Evolutionary conservation across 2,797 vertebrate species (phyloP).

Genomic region (Tokudaia tokunoshimensis): DNA sequence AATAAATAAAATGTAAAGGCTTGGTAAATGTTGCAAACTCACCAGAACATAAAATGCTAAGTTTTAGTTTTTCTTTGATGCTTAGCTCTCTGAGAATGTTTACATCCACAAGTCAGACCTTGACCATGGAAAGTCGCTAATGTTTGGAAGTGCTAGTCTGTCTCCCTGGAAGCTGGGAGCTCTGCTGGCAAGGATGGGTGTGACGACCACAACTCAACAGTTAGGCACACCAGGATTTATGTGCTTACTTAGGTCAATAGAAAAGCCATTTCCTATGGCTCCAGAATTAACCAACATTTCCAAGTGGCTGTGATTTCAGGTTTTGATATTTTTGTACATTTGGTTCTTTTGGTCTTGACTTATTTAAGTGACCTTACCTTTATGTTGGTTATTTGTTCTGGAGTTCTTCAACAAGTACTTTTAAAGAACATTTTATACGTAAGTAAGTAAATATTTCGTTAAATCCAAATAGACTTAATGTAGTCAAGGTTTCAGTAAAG

Average conservation of each 20-base stretch:
- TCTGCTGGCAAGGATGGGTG: neutral
- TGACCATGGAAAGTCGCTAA: neutral
- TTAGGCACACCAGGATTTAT: neutral
- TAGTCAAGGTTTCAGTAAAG: neutral
- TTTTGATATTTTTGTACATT: slow-evolving; percentile 2
- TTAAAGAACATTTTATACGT: neutral
- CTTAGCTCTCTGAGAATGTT: neutral
- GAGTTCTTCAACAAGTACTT: neutral
- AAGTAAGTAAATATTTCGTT: neutral
- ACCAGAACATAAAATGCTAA: neutral
- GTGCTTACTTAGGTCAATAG: neutral
- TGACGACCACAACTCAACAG: neutral
- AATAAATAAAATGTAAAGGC: neutral
- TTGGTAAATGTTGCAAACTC: neutral
- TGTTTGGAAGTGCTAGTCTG: neutral
- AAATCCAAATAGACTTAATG: neutral
- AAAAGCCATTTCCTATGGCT: neutral
- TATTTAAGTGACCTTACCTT: neutral
- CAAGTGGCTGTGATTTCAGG: neutral
- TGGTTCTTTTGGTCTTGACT: neutral
- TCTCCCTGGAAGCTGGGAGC: neutral
- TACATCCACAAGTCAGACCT: neutral
- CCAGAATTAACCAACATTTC: neutral
- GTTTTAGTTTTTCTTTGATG: neutral
- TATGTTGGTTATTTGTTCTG: neutral